Conservation (phyloP, 1,140 invertebrate genomes). For the Drosophila arizonae region DNA sequence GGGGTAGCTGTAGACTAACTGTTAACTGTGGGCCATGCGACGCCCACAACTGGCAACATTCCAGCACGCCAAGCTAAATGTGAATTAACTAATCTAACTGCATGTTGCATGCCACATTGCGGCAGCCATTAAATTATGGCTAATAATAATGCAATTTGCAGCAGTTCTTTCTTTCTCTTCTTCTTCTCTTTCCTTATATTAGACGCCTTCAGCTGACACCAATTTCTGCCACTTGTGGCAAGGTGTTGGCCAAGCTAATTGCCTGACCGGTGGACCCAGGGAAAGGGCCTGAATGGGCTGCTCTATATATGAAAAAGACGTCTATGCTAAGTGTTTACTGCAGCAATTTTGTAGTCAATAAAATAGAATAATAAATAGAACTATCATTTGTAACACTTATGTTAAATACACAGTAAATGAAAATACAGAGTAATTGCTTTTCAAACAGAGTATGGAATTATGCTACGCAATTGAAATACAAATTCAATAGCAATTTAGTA, state of each 20-base stretch:
- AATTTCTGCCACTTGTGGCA: slow-evolving; percentile 30
- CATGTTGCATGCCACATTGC: slow-evolving; percentile 70
- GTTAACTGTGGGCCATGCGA: slow-evolving; percentile 38
- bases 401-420: too few relatives aligned
- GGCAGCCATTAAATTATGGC: slow-evolving; percentile 65
- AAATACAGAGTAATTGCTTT: too few relatives aligned
- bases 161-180: slow-evolving; percentile 2
- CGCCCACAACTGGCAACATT: slow-evolving; percentile 64
- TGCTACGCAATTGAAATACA: too few relatives aligned
- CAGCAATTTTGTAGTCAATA: too few relatives aligned
- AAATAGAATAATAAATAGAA: too few relatives aligned
- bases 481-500: too few relatives aligned
- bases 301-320: too few relatives aligned
- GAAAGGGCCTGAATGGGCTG: neutral
- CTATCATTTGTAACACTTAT: too few relatives aligned
- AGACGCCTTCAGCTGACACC: too few relatives aligned
- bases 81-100: slow-evolving; percentile 62
- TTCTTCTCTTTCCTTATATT: neutral
- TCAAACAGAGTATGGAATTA: too few relatives aligned
- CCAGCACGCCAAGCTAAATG: slow-evolving; percentile 64
- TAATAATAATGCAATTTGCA: slow-evolving; percentile 73
- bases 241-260: slow-evolving; percentile 52
- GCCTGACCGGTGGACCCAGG: neutral
- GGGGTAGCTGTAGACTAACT: slow-evolving; percentile 36
- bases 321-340: too few relatives aligned